Evolutionary conservation across 2,113 vertebrate species (phyloP).

Genomic region (Narcine bancroftii): DNA sequence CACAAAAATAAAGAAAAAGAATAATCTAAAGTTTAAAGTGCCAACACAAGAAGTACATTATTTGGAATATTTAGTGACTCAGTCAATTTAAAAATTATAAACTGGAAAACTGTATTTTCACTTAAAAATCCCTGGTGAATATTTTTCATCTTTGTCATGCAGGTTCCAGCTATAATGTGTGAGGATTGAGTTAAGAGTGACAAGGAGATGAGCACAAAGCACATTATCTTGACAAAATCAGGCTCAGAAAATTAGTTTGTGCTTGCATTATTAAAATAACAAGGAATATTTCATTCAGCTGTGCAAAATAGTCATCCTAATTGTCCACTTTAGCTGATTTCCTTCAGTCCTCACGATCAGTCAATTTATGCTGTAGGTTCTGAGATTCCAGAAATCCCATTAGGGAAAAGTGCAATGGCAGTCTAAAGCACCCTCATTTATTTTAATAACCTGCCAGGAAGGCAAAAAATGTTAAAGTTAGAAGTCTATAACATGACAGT

Average conservation of each 20-base stretch:
- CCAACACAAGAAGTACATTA: not conserved
- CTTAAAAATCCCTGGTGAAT: conserved; percentile 62
- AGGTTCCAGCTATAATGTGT: conserved; percentile 68
- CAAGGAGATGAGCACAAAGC: conserved; percentile 79
- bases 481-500: conserved; percentile 82
- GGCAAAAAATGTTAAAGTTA: conserved; percentile 93
- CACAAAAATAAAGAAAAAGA: not conserved
- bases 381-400: conserved; percentile 79
- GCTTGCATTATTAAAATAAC: conserved; percentile 98
- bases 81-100: conserved; percentile 32
- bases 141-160: conserved; percentile 70
- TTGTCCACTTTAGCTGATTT: conserved; percentile 94
- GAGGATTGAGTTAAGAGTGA: conserved; percentile 86
- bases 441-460: conserved; percentile 98
- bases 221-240: conserved; percentile 91
- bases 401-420: conserved; percentile 67
- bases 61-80: not conserved
- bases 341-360: conserved; percentile 77
- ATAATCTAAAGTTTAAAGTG: not conserved
- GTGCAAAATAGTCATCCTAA: conserved; percentile 78
- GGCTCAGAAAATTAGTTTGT: conserved; percentile 82
- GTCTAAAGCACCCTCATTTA: conserved; percentile 87
- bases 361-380: conserved; percentile 74
- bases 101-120: conserved; percentile 38
- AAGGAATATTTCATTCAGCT: conserved; percentile 92